Conservation (phyloP, 2,113 vertebrate genomes). For the Siphamia tubifer region DNA sequence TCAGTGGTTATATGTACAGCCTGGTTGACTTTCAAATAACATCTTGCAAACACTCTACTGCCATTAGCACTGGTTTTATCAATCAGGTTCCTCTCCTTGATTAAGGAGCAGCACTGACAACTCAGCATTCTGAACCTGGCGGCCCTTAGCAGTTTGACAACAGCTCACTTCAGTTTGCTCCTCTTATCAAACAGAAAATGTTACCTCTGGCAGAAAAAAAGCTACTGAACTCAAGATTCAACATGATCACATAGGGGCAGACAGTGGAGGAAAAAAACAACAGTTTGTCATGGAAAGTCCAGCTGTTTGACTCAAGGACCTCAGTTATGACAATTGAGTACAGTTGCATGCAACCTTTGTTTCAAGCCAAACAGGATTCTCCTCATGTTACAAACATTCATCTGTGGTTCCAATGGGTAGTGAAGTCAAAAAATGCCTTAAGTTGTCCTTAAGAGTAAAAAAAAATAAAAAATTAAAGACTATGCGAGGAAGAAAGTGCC, state of each 20-base stretch:
- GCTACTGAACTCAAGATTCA: neutral
- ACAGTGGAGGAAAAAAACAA: neutral
- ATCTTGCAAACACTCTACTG: neutral
- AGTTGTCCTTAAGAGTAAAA: neutral
- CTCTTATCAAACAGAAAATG: neutral
- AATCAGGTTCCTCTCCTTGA: neutral
- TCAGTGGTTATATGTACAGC: neutral
- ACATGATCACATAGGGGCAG: conserved; percentile 1
- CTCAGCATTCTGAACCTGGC: neutral
- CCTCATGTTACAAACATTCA: conserved; percentile 9
- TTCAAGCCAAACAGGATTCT: conserved; percentile 39
- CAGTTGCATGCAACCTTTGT: conserved; percentile 1
- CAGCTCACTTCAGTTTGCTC: conserved; percentile 1
- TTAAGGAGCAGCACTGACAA: neutral
- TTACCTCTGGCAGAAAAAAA: neutral
- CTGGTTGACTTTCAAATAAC: neutral
- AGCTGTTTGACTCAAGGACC: conserved; percentile 1
- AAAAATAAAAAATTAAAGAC: conserved; percentile 3
- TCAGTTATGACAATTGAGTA: neutral
- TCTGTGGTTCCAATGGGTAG: conserved; percentile 1
- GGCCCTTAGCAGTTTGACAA: neutral
- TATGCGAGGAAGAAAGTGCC: neutral
- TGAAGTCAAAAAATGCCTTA: neutral
- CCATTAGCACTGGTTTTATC: neutral
- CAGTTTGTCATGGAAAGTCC: conserved; percentile 15